These are phyloP conservation scores for Labeo catla DNA, from an alignment of 2,113 vertebrate species.

Conservation along the genomic window DNA sequence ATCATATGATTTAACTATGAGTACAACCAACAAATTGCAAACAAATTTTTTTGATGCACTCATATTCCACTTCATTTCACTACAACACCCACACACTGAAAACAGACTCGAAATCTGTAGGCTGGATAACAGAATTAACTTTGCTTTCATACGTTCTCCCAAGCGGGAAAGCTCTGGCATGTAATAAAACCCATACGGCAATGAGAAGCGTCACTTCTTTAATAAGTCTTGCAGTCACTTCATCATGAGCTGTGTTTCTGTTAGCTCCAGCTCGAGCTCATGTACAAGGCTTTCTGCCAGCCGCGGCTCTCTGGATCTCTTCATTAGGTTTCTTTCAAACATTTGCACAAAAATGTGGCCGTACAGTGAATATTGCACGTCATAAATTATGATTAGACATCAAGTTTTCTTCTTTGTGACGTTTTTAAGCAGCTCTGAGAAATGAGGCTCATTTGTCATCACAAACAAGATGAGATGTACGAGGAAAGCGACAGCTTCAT, in stretches of 20 bases:
- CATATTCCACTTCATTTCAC: constrained; percentile 2
- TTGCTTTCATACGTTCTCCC: neutral
- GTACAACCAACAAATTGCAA: neutral
- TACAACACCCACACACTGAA: constrained; percentile 10
- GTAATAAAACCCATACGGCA: neutral
- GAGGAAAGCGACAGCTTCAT: constrained; percentile 54
- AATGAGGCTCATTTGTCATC: constrained; percentile 56
- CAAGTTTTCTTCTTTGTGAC: constrained; percentile 5
- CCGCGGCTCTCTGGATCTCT: constrained; percentile 33
- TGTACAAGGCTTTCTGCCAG: constrained; percentile 36
- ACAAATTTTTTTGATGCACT: neutral
- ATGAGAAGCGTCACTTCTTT: neutral
- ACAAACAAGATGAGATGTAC: constrained; percentile 52
- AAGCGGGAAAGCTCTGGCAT: neutral
- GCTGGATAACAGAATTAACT: constrained; percentile 1
- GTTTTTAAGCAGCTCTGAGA: constrained; percentile 47
- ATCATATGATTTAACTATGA: neutral
- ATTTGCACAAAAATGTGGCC: constrained; percentile 52
- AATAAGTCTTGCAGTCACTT: constrained; percentile 37
- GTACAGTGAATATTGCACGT: constrained; percentile 48
- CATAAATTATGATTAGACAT: constrained; percentile 59
- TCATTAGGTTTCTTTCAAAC: constrained; percentile 60
- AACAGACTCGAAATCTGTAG: neutral
- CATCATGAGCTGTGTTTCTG: neutral
- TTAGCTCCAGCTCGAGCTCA: constrained; percentile 3